Percentiles rank a stretch among this genome's conserved stretches.
phyloP scores from a whole-genome alignment of 2,797 vertebrate genomes.

The Microtus californicus region DNA sequence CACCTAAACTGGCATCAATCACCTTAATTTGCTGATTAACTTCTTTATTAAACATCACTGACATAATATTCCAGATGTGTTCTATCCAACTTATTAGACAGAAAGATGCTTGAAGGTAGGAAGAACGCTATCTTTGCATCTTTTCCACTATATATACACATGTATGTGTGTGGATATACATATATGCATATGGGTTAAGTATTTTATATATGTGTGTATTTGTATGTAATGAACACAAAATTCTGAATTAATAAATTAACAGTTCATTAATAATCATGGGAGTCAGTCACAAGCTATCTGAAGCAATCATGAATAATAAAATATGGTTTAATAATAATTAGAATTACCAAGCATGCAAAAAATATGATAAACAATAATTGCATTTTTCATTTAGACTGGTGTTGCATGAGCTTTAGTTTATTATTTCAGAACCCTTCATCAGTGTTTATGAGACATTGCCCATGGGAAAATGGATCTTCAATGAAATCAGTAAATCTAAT shows the following conservation, averaged over 20 bases:
- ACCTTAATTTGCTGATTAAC: background rate
- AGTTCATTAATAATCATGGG: conserved; percentile 24
- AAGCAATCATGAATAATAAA: conserved; percentile 40
- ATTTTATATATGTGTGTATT: background rate
- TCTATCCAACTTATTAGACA: background rate
- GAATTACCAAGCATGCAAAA: conserved; percentile 63
- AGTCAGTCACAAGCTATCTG: conserved; percentile 42
- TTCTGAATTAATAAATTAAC: conserved; percentile 12
- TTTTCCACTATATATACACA: background rate
- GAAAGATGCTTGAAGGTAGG: background rate
- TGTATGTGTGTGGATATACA: background rate
- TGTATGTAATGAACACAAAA: background rate
- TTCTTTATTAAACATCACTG: background rate
- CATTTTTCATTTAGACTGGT: conserved; percentile 59
- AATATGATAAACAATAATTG: conserved; percentile 66
- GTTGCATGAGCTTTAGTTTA: conserved; percentile 59
- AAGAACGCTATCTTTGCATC: background rate
- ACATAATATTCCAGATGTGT: background rate
- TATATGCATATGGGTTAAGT: background rate
- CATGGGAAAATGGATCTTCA: conserved; percentile 63
- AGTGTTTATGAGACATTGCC: conserved; percentile 48
- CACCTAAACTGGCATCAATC: background rate
- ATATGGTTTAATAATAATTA: conserved; percentile 48
- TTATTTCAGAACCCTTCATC: conserved; percentile 59
- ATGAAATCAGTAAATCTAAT: conserved; percentile 74